Evolutionary conservation across 2,888 invertebrate genomes (phyloP).

Genomic region (Esperia sulphurella): DNA sequence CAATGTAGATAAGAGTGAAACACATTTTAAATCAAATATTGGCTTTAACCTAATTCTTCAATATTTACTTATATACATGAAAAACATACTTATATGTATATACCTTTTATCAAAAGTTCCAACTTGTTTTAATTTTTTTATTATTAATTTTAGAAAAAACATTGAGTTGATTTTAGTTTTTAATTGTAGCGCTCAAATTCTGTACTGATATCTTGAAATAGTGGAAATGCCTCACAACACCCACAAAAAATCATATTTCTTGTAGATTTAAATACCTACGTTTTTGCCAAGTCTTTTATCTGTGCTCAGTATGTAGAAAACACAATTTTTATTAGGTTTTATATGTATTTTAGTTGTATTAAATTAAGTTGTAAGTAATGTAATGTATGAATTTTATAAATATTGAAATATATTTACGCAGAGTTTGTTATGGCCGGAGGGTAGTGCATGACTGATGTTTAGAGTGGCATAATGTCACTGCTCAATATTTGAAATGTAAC

Average conservation of each 20-base stretch:
- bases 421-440: slow-evolving; percentile 5
- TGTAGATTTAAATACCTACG: background rate
- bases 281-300: slow-evolving; percentile 2
- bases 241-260: background rate
- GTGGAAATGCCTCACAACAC: background rate
- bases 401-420: slow-evolving; percentile 12
- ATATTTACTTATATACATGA: too few species aligned
- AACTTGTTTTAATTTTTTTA: too few species aligned
- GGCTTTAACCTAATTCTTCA: too few species aligned
- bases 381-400: slow-evolving; percentile 12
- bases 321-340: slow-evolving; percentile 1
- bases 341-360: slow-evolving; percentile 4
- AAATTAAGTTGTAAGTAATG: slow-evolving; percentile 6
- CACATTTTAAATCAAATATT: too few species aligned
- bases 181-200: too few species aligned
- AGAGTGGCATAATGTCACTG: slow-evolving; percentile 23
- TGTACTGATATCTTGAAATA: background rate
- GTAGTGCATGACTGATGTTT: slow-evolving; percentile 18
- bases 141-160: too few species aligned
- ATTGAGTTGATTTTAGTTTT: too few species aligned
- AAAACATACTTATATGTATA: too few species aligned
- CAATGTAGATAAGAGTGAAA: too few species aligned
- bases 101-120: too few species aligned
- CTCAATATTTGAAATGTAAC: slow-evolving; percentile 32
- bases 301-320: slow-evolving; percentile 5